phyloP scores from a whole-genome alignment of 2,113 vertebrate genomes.

The Heterocephalus glaber region DNA sequence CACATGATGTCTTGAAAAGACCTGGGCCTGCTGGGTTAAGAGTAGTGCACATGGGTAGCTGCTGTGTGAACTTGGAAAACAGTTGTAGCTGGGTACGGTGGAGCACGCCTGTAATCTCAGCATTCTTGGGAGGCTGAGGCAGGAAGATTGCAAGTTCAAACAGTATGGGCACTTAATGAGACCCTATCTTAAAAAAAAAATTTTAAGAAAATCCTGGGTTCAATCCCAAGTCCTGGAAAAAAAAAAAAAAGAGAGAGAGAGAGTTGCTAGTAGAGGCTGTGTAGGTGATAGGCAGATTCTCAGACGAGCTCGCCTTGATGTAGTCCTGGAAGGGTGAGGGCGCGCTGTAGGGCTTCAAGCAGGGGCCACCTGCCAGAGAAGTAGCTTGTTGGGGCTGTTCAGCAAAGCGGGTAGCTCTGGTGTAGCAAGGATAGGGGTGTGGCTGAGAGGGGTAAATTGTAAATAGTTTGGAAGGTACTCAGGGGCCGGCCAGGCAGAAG shows the following conservation, averaged over 20 bases:
- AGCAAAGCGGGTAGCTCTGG: background rate
- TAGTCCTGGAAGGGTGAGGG: background rate
- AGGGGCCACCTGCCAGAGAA: background rate
- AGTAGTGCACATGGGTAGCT: accelerated
- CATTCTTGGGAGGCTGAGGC: background rate
- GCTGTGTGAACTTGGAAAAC: background rate
- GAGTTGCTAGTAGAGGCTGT: background rate
- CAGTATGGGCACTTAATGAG: background rate
- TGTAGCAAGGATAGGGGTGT: background rate
- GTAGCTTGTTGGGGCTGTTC: background rate
- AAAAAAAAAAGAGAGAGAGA: too few species aligned
- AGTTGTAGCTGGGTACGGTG: background rate
- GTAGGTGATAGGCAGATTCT: background rate
- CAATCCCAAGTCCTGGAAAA: background rate
- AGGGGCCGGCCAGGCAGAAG: background rate
- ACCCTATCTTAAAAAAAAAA: background rate
- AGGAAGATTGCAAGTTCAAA: background rate
- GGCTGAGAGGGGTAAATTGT: background rate
- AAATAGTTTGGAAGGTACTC: background rate
- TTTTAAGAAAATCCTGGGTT: background rate
- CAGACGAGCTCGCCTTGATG: background rate
- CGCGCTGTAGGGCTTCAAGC: background rate
- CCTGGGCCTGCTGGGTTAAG: background rate
- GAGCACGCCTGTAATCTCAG: background rate
- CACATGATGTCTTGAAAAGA: background rate